A percentile compares a stretch with the other conserved stretches of the same genome.
Evolutionary conservation across 1,140 invertebrate species (phyloP).

Genomic region (Drosophila yakuba): DNA sequence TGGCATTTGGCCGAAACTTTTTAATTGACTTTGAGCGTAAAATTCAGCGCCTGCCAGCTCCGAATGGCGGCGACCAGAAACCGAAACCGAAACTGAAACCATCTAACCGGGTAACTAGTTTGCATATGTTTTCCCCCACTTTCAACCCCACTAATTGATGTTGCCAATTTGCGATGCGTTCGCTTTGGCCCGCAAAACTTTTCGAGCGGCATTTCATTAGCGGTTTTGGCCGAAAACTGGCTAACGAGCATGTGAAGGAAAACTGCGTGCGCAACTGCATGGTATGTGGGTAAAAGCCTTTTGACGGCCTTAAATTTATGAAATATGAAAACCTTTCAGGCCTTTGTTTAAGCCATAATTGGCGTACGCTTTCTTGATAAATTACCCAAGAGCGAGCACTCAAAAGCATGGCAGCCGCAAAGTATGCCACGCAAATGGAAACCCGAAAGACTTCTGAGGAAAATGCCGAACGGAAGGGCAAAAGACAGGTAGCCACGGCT

Average conservation of each 20-base stretch:
- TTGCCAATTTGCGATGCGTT: constrained; percentile 63
- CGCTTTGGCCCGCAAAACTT: constrained; percentile 45
- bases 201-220: constrained; percentile 72
- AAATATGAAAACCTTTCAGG: constrained; percentile 38
- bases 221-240: constrained; percentile 54
- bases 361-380: constrained; percentile 57
- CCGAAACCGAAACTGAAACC: constrained; percentile 34
- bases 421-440: constrained; percentile 71
- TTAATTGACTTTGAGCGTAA: constrained; percentile 71
- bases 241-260: constrained; percentile 29
- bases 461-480: constrained; percentile 22
- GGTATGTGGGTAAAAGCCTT: constrained; percentile 26
- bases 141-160: constrained; percentile 52
- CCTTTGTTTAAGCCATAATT: constrained; percentile 49
- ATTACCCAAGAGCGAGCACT: constrained; percentile 36
- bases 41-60: constrained; percentile 30
- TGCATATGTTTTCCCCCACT: constrained; percentile 41
- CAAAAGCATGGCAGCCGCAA: constrained; percentile 54
- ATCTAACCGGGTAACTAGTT: constrained; percentile 48
- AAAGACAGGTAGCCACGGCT: constrained; percentile 9
- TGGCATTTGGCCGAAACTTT: constrained; percentile 70
- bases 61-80: constrained; percentile 16
- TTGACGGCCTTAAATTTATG: constrained; percentile 31
- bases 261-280: constrained; percentile 12
- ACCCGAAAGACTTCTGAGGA: constrained; percentile 37